A percentile compares a stretch with the other conserved stretches of the same genome.
phyloP scores from a whole-genome alignment of 2,888 invertebrate genomes.

The Scaptomyza parva region DNA sequence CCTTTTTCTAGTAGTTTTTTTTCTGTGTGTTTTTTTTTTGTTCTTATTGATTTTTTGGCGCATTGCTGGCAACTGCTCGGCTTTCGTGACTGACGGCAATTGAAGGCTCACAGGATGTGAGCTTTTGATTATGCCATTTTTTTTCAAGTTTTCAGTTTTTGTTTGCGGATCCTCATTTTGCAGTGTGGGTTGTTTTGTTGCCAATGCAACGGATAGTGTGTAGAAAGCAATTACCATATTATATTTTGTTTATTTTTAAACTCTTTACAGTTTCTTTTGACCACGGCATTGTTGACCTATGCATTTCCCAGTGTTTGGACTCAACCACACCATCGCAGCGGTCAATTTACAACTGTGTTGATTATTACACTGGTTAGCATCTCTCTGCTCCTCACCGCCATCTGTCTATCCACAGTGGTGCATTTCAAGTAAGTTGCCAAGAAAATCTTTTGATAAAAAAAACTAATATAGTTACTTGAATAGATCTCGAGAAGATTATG shows the following conservation, averaged over 20 bases:
- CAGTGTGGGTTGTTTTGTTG: background rate
- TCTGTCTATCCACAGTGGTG: constrained; percentile 83
- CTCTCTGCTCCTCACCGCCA: constrained; percentile 79
- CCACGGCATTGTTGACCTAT: constrained; percentile 81
- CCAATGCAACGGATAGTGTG: background rate
- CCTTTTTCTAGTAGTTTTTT: constrained; percentile 31
- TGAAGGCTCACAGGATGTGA: constrained; percentile 69
- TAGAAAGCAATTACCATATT: no score
- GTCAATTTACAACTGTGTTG: constrained; percentile 73
- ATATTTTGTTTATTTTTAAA: background rate
- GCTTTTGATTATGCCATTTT: constrained; percentile 76
- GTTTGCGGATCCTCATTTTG: constrained; percentile 19
- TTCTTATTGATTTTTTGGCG: constrained; percentile 63
- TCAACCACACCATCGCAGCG: constrained; percentile 66
- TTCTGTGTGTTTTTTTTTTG: constrained; percentile 15
- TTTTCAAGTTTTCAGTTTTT: constrained; percentile 9
- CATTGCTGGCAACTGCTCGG: constrained; percentile 16
- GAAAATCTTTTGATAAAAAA: background rate
- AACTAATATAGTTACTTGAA: background rate
- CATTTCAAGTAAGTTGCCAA: constrained; percentile 77
- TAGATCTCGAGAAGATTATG: constrained; percentile 82
- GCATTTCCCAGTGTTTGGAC: constrained; percentile 82
- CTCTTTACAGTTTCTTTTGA: constrained; percentile 73
- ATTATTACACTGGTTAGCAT: constrained; percentile 73
- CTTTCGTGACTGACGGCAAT: constrained; percentile 71